These are phyloP conservation scores for Epizoanthus stellaris DNA, from an alignment of 92 coral and sea anemone genomes.

Conservation along the genomic window DNA sequence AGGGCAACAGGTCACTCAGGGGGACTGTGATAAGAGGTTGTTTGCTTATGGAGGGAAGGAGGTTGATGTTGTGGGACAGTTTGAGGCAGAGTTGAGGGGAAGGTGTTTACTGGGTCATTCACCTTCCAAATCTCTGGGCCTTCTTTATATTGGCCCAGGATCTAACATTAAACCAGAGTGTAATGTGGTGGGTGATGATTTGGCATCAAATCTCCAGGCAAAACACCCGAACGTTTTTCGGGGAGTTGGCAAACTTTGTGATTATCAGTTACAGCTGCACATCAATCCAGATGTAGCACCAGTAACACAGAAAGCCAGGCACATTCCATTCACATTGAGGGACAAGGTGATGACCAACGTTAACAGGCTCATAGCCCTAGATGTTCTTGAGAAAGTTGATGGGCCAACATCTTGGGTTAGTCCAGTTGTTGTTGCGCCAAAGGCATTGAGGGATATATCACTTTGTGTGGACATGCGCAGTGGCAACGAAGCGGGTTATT, in stretches of 20 bases:
- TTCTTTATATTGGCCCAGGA: constrained; percentile 16
- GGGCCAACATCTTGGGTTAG: constrained; percentile 50
- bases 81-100: not conserved
- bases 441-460: constrained; percentile 36
- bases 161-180: not conserved
- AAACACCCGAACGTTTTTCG: constrained; percentile 15
- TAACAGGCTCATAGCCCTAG: constrained; percentile 3
- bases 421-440: constrained; percentile 48
- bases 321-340: constrained; percentile 20
- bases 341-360: constrained; percentile 19
- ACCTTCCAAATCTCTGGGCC: constrained; percentile 11
- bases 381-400: constrained; percentile 20
- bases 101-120: constrained; percentile 25
- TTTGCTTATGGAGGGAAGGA: constrained; percentile 12
- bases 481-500: constrained; percentile 41
- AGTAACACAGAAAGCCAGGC: constrained; percentile 26
- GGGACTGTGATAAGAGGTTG: not conserved
- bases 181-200: constrained; percentile 5
- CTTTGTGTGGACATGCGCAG: constrained; percentile 50
- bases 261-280: constrained; percentile 22
- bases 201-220: constrained; percentile 21
- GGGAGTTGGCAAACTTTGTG: constrained; percentile 38
- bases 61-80: constrained; percentile 4
- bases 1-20: not conserved
- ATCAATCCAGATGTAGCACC: constrained; percentile 13